Conservation (phyloP, 2,113 vertebrate species). For the Alaudala cheleensis region DNA sequence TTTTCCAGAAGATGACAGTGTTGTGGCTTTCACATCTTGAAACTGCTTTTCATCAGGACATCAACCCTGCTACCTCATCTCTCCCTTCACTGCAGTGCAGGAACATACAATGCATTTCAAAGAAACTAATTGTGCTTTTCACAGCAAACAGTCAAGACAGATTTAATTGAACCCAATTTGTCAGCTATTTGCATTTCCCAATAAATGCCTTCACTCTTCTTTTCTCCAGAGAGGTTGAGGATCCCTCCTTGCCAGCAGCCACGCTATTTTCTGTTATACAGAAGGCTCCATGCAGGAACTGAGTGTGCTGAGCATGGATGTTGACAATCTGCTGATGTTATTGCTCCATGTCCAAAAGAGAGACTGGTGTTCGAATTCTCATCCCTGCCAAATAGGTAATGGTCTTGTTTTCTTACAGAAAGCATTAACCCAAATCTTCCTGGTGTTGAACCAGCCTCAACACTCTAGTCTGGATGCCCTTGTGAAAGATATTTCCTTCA, state of each 20-base stretch:
- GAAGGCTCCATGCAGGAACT: background rate
- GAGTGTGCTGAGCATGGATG: slow-evolving; percentile 14
- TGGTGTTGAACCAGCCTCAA: background rate
- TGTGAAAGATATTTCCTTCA: background rate
- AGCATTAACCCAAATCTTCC: background rate
- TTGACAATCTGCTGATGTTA: slow-evolving; percentile 48
- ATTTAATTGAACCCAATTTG: background rate
- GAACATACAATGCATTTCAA: background rate
- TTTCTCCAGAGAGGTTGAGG: background rate
- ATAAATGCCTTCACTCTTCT: background rate
- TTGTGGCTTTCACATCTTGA: background rate
- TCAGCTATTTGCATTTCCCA: background rate
- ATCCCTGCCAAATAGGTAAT: background rate
- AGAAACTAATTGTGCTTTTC: background rate
- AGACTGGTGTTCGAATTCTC: slow-evolving; percentile 37
- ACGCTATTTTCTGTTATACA: slow-evolving; percentile 1
- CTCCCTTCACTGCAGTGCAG: background rate
- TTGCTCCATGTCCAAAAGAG: slow-evolving; percentile 50
- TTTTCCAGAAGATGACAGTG: background rate
- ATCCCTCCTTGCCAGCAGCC: slow-evolving; percentile 14
- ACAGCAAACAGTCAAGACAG: background rate
- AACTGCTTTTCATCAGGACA: background rate
- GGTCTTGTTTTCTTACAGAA: background rate
- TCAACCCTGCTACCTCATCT: background rate
- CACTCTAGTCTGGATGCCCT: background rate